Evolutionary conservation across 2,888 invertebrate species (phyloP).

Genomic region (Kryphioiulus occultus): DNA sequence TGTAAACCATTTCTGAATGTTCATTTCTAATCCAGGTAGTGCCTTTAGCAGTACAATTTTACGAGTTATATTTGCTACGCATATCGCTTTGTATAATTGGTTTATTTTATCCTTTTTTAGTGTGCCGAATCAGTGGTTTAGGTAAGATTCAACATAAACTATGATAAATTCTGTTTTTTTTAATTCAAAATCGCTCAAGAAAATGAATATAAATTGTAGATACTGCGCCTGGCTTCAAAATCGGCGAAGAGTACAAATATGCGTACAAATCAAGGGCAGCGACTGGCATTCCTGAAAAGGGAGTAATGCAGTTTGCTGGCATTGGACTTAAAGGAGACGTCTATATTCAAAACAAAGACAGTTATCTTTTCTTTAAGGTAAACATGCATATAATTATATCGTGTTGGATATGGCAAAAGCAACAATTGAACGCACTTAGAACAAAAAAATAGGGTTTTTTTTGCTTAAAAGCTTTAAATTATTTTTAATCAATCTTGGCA

Average conservation of each 20-base stretch:
- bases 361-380: conserved; percentile 51
- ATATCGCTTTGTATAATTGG: not conserved
- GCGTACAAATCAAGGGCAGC: conserved; percentile 48
- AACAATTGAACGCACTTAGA: not conserved
- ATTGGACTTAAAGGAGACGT: conserved; percentile 50
- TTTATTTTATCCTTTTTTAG: conserved; percentile 41
- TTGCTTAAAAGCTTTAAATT: not conserved
- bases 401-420: too few relatives aligned
- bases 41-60: too few relatives aligned
- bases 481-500: too few relatives aligned
- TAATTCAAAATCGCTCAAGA: not conserved
- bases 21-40: too few relatives aligned
- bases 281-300: conserved; percentile 48
- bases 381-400: not conserved
- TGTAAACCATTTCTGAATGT: too few relatives aligned
- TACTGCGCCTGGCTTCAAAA: conserved; percentile 47
- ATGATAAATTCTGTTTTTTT: not conserved
- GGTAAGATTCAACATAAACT: conserved; percentile 44
- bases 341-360: conserved; percentile 50
- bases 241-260: conserved; percentile 51
- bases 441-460: conserved; percentile 9
- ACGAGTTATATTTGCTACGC: too few relatives aligned
- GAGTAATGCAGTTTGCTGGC: conserved; percentile 50
- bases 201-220: not conserved
- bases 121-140: conserved; percentile 42